Evolutionary conservation across 2,113 vertebrate species (phyloP).

Genomic region (Sturnus vulgaris): DNA sequence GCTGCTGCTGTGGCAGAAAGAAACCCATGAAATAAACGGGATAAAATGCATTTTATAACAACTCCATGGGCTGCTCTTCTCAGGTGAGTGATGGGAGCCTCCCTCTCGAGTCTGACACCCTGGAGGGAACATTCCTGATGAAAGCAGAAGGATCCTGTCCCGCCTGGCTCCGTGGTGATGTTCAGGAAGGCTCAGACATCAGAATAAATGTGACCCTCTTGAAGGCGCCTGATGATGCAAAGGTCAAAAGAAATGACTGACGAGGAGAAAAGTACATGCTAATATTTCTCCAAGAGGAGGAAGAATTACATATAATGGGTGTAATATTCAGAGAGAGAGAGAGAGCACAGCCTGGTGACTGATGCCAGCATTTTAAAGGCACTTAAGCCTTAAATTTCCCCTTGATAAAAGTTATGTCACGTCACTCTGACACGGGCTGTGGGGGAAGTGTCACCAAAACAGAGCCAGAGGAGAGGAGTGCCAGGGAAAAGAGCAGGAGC

Average conservation of each 20-base stretch:
- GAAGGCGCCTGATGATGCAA: background rate
- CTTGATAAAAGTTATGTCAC: slow-evolving; percentile 48
- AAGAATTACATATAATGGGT: slow-evolving; percentile 55
- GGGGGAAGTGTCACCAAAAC: slow-evolving; percentile 13
- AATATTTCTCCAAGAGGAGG: slow-evolving; percentile 41
- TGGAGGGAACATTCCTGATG: rapidly evolving
- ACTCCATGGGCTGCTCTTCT: background rate
- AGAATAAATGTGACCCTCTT: background rate
- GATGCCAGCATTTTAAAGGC: slow-evolving; percentile 58
- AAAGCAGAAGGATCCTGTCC: background rate
- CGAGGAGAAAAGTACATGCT: slow-evolving; percentile 31
- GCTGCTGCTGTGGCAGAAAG: background rate
- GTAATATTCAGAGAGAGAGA: slow-evolving; percentile 20
- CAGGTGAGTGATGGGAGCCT: background rate
- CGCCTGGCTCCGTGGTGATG: rapidly evolving
- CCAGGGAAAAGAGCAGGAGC: background rate
- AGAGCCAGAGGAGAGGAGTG: background rate
- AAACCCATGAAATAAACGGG: rapidly evolving
- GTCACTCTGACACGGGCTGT: slow-evolving; percentile 3
- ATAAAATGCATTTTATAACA: rapidly evolving
- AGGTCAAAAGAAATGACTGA: slow-evolving; percentile 28
- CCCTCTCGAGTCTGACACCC: rapidly evolving
- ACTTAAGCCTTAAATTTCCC: slow-evolving; percentile 64
- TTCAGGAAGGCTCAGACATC: background rate
- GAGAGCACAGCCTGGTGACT: background rate